These are phyloP conservation scores for Unio pictorum DNA, from an alignment of 2,888 invertebrate species.

Conservation along the genomic window DNA sequence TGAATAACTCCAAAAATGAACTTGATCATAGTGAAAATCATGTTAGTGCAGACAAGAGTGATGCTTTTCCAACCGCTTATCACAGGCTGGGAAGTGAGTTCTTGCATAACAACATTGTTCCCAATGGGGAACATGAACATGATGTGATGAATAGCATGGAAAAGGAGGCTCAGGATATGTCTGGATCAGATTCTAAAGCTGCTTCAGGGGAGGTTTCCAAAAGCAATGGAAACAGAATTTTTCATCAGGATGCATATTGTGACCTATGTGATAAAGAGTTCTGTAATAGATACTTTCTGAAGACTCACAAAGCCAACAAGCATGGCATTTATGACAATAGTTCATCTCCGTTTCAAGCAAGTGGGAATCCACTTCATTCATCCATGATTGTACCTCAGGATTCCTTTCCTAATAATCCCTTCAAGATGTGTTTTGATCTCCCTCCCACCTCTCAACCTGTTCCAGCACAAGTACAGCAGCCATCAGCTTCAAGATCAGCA, in stretches of 20 bases:
- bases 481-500: slow-evolving; percentile 29
- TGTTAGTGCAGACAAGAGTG: slow-evolving; percentile 7
- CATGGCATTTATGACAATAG: slow-evolving; percentile 82
- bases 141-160: slow-evolving; percentile 35
- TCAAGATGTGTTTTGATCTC: slow-evolving; percentile 32
- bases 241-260: slow-evolving; percentile 97
- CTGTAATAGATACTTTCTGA: slow-evolving; percentile 97
- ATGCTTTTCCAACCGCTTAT: slow-evolving; percentile 72
- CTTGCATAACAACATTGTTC: slow-evolving; percentile 46
- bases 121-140: slow-evolving; percentile 52
- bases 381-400: slow-evolving; percentile 53
- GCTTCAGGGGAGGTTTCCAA: slow-evolving; percentile 17
- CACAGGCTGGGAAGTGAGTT: slow-evolving; percentile 91
- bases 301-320: slow-evolving; percentile 97
- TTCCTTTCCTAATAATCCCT: slow-evolving; percentile 26
- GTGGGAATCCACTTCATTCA: slow-evolving; percentile 42
- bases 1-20: too few species aligned
- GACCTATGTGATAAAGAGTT: slow-evolving; percentile 98
- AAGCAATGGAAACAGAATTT: slow-evolving; percentile 76
- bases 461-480: slow-evolving; percentile 15
- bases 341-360: slow-evolving; percentile 49
- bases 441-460: slow-evolving; percentile 9
- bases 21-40: too few species aligned
- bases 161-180: slow-evolving; percentile 33
- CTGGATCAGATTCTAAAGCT: slow-evolving; percentile 26